Percentiles rank a stretch among this genome's conserved stretches.
These are phyloP conservation scores for Saturnia japonica DNA, from an alignment of 2,888 invertebrate species.

Conservation along the genomic window DNA sequence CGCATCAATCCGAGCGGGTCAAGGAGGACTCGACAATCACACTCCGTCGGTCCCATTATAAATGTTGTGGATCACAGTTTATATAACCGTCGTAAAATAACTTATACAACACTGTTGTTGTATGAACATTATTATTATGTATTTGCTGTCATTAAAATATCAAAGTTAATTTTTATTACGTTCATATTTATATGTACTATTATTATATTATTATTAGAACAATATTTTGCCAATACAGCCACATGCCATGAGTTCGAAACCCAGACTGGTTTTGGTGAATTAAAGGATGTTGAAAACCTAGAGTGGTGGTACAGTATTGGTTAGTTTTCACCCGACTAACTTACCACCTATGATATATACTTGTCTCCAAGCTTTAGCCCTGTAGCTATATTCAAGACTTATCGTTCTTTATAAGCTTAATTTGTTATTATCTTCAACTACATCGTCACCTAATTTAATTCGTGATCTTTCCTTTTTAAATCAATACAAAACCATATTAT, in stretches of 20 bases:
- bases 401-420: no score
- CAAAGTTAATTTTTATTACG: constrained; percentile 7
- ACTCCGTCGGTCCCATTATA: constrained; percentile 21
- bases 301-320: no score
- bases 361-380: no score
- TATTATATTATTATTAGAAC: background rate
- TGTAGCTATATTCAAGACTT: no score
- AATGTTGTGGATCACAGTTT: constrained; percentile 21
- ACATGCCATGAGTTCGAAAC: background rate
- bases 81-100: constrained; percentile 21
- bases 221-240: background rate
- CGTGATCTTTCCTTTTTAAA: no score
- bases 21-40: constrained; percentile 22
- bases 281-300: no score
- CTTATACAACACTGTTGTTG: constrained; percentile 1
- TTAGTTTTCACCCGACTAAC: no score
- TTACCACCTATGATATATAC: no score
- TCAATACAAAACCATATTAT: no score
- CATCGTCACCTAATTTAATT: no score
- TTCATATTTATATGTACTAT: background rate
- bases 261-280: no score
- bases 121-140: constrained; percentile 8
- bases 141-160: constrained; percentile 13
- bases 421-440: no score
- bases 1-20: constrained; percentile 15